Evolutionary conservation across 30 jellyfish, hydroid and myxozoan genomes (phyloP).

Genomic region (Clytia hemisphaerica): DNA sequence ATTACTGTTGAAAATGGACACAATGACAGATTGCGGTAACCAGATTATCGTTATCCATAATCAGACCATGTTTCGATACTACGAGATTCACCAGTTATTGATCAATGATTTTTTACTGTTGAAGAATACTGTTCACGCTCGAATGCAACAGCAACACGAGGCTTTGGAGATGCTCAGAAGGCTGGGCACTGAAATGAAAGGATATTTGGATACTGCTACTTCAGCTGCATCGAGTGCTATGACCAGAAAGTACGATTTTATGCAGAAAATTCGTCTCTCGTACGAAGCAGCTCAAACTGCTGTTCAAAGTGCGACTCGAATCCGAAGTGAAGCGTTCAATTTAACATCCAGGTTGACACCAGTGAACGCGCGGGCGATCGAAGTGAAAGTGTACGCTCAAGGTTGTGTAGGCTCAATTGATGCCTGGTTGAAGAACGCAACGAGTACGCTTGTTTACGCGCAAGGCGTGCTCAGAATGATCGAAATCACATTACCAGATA

Average conservation of each 20-base stretch:
- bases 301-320: slow-evolving; percentile 46
- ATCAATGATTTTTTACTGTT: slow-evolving; percentile 45
- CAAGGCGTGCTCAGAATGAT: slow-evolving; percentile 27
- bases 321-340: slow-evolving; percentile 26
- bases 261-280: slow-evolving; percentile 52
- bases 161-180: slow-evolving; percentile 60
- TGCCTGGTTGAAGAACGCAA: slow-evolving; percentile 57
- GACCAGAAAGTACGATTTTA: slow-evolving; percentile 41
- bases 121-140: slow-evolving; percentile 41
- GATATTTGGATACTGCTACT: slow-evolving; percentile 44
- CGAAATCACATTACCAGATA: slow-evolving; percentile 42
- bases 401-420: slow-evolving; percentile 37
- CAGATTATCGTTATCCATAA: slow-evolving; percentile 51
- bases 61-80: slow-evolving; percentile 52
- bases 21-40: slow-evolving; percentile 11
- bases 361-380: slow-evolving; percentile 33
- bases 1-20: slow-evolving; percentile 24
- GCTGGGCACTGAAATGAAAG: slow-evolving; percentile 46
- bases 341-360: slow-evolving; percentile 47
- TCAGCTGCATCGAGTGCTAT: slow-evolving; percentile 28
- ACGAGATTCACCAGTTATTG: slow-evolving; percentile 33
- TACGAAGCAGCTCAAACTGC: slow-evolving; percentile 63
- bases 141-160: slow-evolving; percentile 61
- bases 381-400: slow-evolving; percentile 39
- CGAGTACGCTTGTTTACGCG: slow-evolving; percentile 56